Percentiles rank a stretch among this genome's conserved stretches.
Conservation (phyloP, 2,888 invertebrate species). For the Prionchulus punctatus region DNA sequence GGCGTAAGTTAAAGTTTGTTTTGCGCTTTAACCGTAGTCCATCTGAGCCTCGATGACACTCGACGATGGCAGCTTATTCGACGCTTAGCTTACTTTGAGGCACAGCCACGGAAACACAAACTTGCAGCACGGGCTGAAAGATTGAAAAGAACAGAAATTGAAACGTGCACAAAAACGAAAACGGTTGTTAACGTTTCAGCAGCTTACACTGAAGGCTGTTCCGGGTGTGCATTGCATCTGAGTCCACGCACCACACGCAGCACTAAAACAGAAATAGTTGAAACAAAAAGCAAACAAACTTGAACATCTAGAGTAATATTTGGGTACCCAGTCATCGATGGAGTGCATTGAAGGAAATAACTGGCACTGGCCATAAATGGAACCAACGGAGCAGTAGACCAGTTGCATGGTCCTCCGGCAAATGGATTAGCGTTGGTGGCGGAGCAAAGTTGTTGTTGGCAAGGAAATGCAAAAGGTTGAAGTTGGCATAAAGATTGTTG, state of each 20-base stretch:
- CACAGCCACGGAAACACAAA: not conserved
- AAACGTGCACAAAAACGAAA: not conserved
- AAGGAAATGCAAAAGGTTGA: not conserved
- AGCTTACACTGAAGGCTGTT: not conserved
- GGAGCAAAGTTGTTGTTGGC: not conserved
- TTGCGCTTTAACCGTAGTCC: too few relatives aligned
- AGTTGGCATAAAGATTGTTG: not conserved
- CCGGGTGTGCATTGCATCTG: slow-evolving; percentile 3
- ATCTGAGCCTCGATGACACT: too few relatives aligned
- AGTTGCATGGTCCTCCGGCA: slow-evolving; percentile 21
- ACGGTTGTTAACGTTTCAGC: not conserved
- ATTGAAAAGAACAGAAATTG: not conserved
- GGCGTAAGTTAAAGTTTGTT: too few relatives aligned
- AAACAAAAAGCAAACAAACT: not conserved
- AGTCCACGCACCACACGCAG: slow-evolving; percentile 1
- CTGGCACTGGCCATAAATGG: slow-evolving; percentile 17
- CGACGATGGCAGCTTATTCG: too few relatives aligned
- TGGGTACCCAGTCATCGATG: slow-evolving; percentile 12
- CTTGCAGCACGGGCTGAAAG: not conserved
- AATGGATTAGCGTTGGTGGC: too few relatives aligned
- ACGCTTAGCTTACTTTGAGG: not conserved
- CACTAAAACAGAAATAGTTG: not conserved
- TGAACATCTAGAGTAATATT: not conserved
- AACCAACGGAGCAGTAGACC: slow-evolving; percentile 20
- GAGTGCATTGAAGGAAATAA: slow-evolving; percentile 26